Conservation (phyloP, 2,888 invertebrate species). For the Crocallis elinguaria region DNA sequence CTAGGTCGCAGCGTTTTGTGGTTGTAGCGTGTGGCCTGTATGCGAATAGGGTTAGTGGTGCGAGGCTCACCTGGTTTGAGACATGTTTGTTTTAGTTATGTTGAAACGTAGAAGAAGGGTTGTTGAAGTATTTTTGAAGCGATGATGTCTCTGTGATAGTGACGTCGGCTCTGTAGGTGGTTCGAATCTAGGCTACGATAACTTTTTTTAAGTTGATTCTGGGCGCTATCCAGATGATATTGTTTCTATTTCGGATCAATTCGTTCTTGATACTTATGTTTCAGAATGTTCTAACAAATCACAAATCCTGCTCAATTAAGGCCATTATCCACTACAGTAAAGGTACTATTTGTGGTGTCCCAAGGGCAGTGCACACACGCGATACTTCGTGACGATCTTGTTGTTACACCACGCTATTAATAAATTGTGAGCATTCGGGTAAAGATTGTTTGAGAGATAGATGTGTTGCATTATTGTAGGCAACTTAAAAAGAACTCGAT, state of each 20-base stretch:
- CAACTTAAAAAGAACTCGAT: too few relatives aligned
- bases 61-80: conserved; percentile 1
- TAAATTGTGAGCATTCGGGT: conserved; percentile 29
- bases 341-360: conserved; percentile 22
- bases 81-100: conserved; percentile 2
- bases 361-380: conserved; percentile 38
- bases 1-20: too few relatives aligned
- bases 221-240: too few relatives aligned
- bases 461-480: too few relatives aligned
- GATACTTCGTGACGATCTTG: conserved; percentile 28
- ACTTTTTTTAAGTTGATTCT: too few relatives aligned
- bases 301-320: conserved; percentile 10
- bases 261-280: too few relatives aligned
- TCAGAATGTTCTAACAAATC: too few relatives aligned
- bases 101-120: not conserved
- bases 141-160: not conserved
- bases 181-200: too few relatives aligned
- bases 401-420: conserved; percentile 32
- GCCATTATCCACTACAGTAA: not conserved
- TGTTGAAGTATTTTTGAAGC: not conserved
- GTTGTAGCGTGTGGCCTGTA: too few relatives aligned
- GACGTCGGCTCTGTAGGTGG: not conserved
- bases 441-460: conserved; percentile 19
- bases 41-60: too few relatives aligned
- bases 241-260: too few relatives aligned